A percentile compares a stretch with the other conserved stretches of the same genome.
These are phyloP conservation scores for Rhopalosiphum padi DNA, from an alignment of 1,140 invertebrate genomes.

Conservation along the genomic window DNA sequence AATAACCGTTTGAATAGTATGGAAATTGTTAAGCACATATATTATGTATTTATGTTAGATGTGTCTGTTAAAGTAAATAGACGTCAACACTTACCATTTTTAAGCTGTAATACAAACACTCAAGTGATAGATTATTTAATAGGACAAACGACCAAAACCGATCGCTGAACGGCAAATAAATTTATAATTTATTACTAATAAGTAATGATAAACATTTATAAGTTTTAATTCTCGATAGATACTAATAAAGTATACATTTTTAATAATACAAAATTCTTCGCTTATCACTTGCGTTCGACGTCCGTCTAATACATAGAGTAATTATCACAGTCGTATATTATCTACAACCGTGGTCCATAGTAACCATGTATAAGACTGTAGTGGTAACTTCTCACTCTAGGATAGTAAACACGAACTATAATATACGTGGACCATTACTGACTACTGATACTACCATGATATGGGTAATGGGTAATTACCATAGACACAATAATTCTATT, in stretches of 20 bases:
- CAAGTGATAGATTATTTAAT: not conserved
- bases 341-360: too few species aligned
- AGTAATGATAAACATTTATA: not conserved
- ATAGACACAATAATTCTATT: too few species aligned
- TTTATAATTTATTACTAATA: not conserved
- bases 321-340: too few species aligned
- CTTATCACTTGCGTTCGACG: not conserved
- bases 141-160: not conserved
- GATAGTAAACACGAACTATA: too few species aligned
- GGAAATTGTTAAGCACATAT: too few species aligned
- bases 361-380: too few species aligned
- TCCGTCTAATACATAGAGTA: too few species aligned
- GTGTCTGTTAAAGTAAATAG: not conserved
- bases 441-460: too few species aligned
- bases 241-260: not conserved
- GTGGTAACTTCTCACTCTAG: too few species aligned
- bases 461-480: too few species aligned
- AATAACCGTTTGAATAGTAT: not conserved
- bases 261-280: constrained; percentile 20
- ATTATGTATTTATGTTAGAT: not conserved
- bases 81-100: not conserved
- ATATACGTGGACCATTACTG: too few species aligned
- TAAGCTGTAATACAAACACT: not conserved
- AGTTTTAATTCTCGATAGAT: not conserved
- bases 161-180: not conserved